These are phyloP conservation scores for Rhagologus leucostigma DNA, from an alignment of 2,113 vertebrate species.

Conservation along the genomic window DNA sequence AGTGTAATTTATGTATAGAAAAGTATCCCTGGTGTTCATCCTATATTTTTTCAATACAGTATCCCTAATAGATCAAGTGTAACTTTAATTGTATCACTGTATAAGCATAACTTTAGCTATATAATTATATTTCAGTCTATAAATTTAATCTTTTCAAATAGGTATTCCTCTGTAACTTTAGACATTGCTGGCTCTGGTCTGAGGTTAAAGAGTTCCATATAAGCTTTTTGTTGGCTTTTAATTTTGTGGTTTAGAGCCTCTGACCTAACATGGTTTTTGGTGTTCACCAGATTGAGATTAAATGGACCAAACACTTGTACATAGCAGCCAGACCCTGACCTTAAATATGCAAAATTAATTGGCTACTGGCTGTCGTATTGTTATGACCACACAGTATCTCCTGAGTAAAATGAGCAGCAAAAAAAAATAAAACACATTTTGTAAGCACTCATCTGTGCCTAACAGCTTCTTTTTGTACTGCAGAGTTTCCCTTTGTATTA, in stretches of 20 bases:
- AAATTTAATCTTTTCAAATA: slow-evolving; percentile 13
- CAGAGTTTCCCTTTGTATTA: neutral
- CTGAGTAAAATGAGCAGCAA: slow-evolving; percentile 22
- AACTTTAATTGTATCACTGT: neutral
- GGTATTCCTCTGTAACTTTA: slow-evolving; percentile 8
- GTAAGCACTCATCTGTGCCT: neutral
- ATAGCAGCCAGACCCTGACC: slow-evolving; percentile 37
- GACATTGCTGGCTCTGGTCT: neutral
- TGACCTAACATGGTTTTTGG: slow-evolving; percentile 48
- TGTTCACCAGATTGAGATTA: slow-evolving; percentile 52
- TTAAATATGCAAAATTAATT: slow-evolving; percentile 69
- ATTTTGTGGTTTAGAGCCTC: slow-evolving; percentile 62
- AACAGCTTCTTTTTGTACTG: slow-evolving; percentile 36
- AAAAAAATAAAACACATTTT: neutral
- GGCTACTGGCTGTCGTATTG: neutral
- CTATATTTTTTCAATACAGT: neutral
- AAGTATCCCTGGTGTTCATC: neutral
- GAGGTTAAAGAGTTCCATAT: slow-evolving; percentile 38
- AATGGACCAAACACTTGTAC: slow-evolving; percentile 45
- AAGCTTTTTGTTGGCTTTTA: slow-evolving; percentile 57
- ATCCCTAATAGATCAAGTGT: neutral
- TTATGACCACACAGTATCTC: slow-evolving; percentile 31
- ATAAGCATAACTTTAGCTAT: neutral
- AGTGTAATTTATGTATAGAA: neutral
- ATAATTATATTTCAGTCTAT: neutral